Evolutionary conservation across 37 sponge, comb jelly and placozoan genomes (phyloP).

Genomic region (Mnemiopsis leidyi): DNA sequence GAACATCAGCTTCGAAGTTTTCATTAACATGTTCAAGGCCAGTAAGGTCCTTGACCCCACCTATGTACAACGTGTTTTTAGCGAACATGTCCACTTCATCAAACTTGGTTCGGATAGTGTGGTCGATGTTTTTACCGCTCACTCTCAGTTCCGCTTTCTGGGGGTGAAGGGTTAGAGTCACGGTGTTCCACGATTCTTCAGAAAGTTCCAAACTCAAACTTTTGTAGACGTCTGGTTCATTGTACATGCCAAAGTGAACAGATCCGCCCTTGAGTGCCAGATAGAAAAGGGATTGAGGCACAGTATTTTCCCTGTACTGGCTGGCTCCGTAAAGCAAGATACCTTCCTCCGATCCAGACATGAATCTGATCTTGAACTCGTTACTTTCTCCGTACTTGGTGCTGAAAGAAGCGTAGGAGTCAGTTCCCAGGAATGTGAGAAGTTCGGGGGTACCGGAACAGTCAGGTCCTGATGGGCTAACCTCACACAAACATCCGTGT

Average conservation of each 20-base stretch:
- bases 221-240: not conserved
- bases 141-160: not conserved
- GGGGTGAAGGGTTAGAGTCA: not conserved
- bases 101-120: not conserved
- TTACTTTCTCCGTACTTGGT: not conserved
- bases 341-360: not conserved
- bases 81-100: not conserved
- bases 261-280: not conserved
- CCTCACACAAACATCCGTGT: not conserved
- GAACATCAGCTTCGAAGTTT: not conserved
- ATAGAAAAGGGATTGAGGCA: not conserved
- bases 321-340: slow-evolving; percentile 3
- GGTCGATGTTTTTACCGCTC: not conserved
- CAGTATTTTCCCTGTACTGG: not conserved
- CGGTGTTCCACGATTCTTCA: not conserved
- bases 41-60: slow-evolving; percentile 4
- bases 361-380: slow-evolving; percentile 26
- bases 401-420: not conserved
- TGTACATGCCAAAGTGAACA: not conserved
- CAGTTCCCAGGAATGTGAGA: not conserved
- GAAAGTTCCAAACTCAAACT: not conserved
- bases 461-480: not conserved
- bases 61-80: not conserved
- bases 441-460: not conserved
- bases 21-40: not conserved